These are phyloP conservation scores for Cyclargus thomasi DNA, from an alignment of 1,140 invertebrate species.

Conservation along the genomic window DNA sequence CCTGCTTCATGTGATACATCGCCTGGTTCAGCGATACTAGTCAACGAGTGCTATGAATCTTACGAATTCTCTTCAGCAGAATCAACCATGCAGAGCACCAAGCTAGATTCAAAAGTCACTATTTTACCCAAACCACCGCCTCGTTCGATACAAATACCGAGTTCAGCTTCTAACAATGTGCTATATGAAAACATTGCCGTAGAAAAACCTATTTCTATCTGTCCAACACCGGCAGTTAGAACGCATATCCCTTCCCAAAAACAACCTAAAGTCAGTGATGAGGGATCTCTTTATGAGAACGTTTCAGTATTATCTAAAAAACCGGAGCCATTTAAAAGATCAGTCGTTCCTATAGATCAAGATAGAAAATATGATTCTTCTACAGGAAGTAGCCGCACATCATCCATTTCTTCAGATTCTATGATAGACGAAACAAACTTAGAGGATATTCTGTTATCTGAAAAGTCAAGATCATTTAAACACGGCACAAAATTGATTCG, in stretches of 20 bases:
- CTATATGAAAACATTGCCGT: constrained; percentile 60
- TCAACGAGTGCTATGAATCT: constrained; percentile 66
- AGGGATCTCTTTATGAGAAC: constrained; percentile 54
- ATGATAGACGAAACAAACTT: constrained; percentile 65
- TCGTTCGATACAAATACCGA: constrained; percentile 26
- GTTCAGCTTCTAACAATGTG: constrained; percentile 25
- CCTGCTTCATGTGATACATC: constrained; percentile 41
- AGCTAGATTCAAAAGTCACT: constrained; percentile 25
- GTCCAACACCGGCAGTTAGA: constrained; percentile 53
- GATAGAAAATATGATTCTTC: constrained; percentile 31
- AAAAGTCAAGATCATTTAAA: constrained; percentile 63
- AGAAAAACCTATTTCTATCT: constrained; percentile 34
- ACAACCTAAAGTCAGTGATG: constrained; percentile 30
- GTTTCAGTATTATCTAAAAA: constrained; percentile 38
- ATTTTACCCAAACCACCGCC: constrained; percentile 47
- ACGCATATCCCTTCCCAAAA: constrained; percentile 43
- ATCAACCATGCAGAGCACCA: constrained; percentile 19
- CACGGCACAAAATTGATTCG: constrained; percentile 36
- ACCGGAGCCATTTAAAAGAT: constrained; percentile 49
- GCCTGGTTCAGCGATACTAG: constrained; percentile 45
- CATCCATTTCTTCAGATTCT: constrained; percentile 61
- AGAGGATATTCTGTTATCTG: constrained; percentile 63
- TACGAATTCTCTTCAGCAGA: constrained; percentile 46
- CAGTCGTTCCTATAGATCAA: constrained; percentile 26
- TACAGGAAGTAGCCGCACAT: constrained; percentile 46